A percentile compares a stretch with the other conserved stretches of the same genome.
phyloP scores from a whole-genome alignment of 2,797 vertebrate species.

The Gymnopithys bicolor region DNA sequence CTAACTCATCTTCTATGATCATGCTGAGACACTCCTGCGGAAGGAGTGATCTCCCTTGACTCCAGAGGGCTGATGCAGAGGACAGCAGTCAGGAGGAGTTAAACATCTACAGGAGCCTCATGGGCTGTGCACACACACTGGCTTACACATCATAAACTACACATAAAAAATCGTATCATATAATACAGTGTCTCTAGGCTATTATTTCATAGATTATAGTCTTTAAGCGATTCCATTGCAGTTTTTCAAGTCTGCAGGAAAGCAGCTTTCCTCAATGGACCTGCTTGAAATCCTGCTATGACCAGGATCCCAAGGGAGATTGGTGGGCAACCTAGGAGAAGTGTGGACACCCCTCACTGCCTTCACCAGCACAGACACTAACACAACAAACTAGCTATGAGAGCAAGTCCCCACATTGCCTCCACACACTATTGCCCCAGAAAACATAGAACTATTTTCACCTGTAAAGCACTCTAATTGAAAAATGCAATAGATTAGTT shows the following conservation, averaged over 20 bases:
- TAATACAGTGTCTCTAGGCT: neutral
- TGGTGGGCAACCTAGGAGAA: neutral
- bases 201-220: neutral
- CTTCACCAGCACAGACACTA: neutral
- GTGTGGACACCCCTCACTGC: neutral
- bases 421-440: neutral
- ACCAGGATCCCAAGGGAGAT: neutral
- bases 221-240: neutral
- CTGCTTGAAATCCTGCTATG: neutral
- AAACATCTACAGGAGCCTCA: neutral
- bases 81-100: neutral
- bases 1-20: neutral
- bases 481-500: neutral
- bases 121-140: neutral
- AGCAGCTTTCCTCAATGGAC: neutral
- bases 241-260: neutral
- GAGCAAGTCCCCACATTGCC: neutral
- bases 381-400: neutral
- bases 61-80: neutral
- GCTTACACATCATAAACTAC: neutral
- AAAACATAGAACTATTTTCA: neutral
- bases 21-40: neutral
- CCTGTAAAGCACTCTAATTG: rapidly evolving
- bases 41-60: neutral
- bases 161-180: neutral